phyloP scores from a whole-genome alignment of 2,888 invertebrate genomes.

The Limnephilus rhombicus region DNA sequence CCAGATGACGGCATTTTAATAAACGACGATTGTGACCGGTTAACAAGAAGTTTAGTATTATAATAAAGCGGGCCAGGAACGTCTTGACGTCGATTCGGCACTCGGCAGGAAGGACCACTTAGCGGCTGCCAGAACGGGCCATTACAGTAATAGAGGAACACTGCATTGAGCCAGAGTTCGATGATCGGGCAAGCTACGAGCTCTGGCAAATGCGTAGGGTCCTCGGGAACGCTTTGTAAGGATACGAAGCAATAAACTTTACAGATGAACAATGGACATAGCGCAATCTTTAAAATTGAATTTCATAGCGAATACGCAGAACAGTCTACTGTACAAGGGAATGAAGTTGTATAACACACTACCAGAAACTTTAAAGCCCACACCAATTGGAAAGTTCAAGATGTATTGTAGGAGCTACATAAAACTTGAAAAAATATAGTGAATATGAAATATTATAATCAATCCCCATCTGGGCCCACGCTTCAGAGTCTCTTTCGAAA shows the following conservation, averaged over 20 bases:
- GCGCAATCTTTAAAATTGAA: too few relatives aligned
- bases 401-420: too few relatives aligned
- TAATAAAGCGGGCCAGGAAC: background rate
- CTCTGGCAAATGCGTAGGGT: background rate
- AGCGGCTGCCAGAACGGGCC: background rate
- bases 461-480: too few relatives aligned
- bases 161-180: conserved; percentile 18
- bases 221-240: background rate
- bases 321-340: too few relatives aligned
- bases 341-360: too few relatives aligned
- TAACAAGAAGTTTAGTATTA: background rate
- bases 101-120: conserved; percentile 10
- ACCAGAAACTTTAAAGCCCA: too few relatives aligned
- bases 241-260: background rate
- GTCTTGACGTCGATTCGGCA: conserved; percentile 1
- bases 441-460: too few relatives aligned
- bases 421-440: too few relatives aligned
- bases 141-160: background rate
- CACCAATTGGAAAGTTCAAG: too few relatives aligned
- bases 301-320: too few relatives aligned
- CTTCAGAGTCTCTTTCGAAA: too few relatives aligned
- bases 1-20: background rate
- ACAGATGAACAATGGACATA: too few relatives aligned
- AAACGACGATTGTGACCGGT: background rate
- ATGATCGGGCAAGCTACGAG: background rate